Evolutionary conservation across 2,888 invertebrate species (phyloP), one percentile per base, ranked within the genome.

Genomic region (Rhaphigaster nebulosa): DNA sequence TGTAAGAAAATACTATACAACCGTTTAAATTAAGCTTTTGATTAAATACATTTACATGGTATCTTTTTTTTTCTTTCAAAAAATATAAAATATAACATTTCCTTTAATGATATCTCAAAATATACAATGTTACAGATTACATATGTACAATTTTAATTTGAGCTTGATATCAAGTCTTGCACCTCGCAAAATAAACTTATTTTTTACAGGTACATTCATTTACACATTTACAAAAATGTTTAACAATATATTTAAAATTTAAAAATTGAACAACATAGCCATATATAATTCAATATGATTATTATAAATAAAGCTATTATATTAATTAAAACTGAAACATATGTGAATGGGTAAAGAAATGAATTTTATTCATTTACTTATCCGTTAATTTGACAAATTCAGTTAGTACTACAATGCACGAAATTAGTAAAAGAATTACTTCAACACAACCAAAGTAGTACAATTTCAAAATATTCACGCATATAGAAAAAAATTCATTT

Each of bases 121-220:
- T 89, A 80, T 89, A 89, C 89, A 89, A 89, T 89, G 89, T 89
- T 65, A 76, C 56, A 65, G 54, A 89, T 89, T 76, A 89, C n/a
- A 34, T 89, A 89, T 89, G 80, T 89, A 89, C 89, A 89, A 89
- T 41, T 52, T 65, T 38, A 52, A 65, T 34, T 80, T 89, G 89
- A 89, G 89, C 89, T 70, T 52, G 80, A 70, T 80, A 50, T 70
- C n/a, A 65, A 89, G 89, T 89, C 89, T 89, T 89, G 60, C 80
- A 80, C 89, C 80, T 89, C 89, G 70, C 70, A 80, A 80, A 89
- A 76, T 65, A 34, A 89, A 29, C 50, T 41, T 89, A 89, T 41
- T 38, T 50, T 80, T 80, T 80, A 89, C 89, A 89, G 80, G 80
- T 89, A 80, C 54, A 89, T 54, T 38, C 88, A 88, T 89, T 76